Base-by-base conservation (phyloP, 1,140 invertebrate genomes). In the Rhopalosiphum maidis region DNA sequence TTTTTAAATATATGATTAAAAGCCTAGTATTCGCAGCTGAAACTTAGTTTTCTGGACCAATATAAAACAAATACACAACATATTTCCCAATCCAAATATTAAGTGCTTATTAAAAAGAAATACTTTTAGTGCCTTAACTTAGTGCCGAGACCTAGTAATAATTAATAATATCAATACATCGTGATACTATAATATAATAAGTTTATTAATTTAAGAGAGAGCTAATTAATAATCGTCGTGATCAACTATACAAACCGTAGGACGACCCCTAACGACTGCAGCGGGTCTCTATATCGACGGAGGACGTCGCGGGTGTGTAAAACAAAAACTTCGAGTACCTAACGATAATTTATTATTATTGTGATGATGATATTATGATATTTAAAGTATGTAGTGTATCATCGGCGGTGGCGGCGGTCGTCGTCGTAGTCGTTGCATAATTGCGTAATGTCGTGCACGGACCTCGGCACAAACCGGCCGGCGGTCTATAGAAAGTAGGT, bases 401-500 rank as follows among this genome's bases (percentile, higher is more conserved):
- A 85, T 85, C 37, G 41, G 2, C 37, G 82, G 82, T 9, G 85
- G 77, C 5, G 37, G 83, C 83, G 83, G 60, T 18, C 2, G 48
- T 51, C 15, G 48, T 46, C 7, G 77, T 46, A 51, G 88, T 37
- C 5, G 11, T 85, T 93, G 7, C 91, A 37, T 5, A 85, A 93
- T 55, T 23, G 51, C 48, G 48, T 51, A 89, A 89, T 89, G 11
- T 89, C 30, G 54, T 46, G n/a, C 68, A 48, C 82, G 77, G 91
- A 83, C 68, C 82, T 54, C 91, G 77, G 82, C 82, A 55, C 82
- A 85, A 85, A 93, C 91, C 90, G 35, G 60, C 60, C 60, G 15
- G 60, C 60, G 91, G 91, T 93, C 68, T 93, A 77, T 77, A 93
- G 91, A 93, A 93, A 93, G 91, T 93, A 93, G 91, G 91, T 93